Evolutionary conservation across 35 echinoderm and acorn worm species (phyloP).

Genomic region (Apostichopus japonicus): DNA sequence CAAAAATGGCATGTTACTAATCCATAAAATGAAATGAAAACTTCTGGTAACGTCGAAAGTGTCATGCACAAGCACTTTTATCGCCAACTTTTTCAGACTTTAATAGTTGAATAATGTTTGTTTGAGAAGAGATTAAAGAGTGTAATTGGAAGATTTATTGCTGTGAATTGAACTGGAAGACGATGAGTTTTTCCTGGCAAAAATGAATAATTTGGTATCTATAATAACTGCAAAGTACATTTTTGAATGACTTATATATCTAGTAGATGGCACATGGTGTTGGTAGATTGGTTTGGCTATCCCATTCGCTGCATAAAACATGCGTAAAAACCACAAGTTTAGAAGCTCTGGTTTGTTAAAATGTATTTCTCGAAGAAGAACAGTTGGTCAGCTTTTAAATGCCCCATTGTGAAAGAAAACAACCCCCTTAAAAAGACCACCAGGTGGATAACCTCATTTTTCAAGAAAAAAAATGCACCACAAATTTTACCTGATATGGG

Average conservation of each 20-base stretch:
- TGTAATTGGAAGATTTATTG: background rate
- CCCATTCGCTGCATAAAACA: background rate
- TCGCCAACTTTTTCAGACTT: constrained; percentile 1
- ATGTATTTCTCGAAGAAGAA: background rate
- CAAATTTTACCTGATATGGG: background rate
- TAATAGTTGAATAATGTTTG: constrained; percentile 24
- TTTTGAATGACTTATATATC: too few relatives aligned
- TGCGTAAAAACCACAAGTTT: background rate
- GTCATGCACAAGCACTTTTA: constrained; percentile 27
- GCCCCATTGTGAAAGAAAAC: background rate
- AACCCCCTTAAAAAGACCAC: constrained; percentile 33
- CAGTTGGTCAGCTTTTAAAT: background rate
- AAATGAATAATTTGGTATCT: background rate
- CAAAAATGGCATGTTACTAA: background rate
- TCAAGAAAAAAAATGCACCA: constrained; percentile 12
- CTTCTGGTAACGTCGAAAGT: background rate
- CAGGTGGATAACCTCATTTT: constrained; percentile 20
- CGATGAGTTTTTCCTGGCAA: background rate
- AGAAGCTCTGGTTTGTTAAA: background rate
- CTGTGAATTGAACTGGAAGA: background rate
- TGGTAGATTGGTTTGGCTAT: background rate
- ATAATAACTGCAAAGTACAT: background rate
- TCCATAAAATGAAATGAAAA: constrained; percentile 11
- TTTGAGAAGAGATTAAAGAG: constrained; percentile 11
- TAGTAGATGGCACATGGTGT: background rate